Percentiles rank a stretch among this genome's conserved stretches.
phyloP scores from a whole-genome alignment of 2,113 vertebrate genomes.

The Urocitellus parryii region DNA sequence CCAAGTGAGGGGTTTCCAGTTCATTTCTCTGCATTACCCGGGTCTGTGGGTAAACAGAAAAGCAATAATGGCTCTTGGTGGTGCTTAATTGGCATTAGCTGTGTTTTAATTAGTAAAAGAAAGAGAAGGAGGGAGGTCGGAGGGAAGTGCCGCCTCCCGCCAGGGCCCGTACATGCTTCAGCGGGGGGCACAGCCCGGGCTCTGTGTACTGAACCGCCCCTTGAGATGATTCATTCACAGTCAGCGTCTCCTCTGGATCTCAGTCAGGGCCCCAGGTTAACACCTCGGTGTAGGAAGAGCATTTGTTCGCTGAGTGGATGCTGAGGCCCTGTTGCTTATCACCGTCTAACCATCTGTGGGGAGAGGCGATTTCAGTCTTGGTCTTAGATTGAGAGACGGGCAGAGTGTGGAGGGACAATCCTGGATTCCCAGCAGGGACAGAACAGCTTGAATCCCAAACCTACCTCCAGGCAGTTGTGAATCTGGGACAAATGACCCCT shows the following conservation, averaged over 20 bases:
- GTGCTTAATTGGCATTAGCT: constrained; percentile 53
- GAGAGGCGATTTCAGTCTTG: not conserved
- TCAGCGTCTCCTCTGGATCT: not conserved
- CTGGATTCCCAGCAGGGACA: not conserved
- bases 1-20: not conserved
- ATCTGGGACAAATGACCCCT: fast-evolving
- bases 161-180: not conserved
- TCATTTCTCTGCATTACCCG: constrained; percentile 14
- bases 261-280: not conserved
- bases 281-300: not conserved
- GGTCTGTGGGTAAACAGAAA: constrained; percentile 54
- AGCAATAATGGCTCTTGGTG: not conserved
- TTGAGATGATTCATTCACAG: not conserved
- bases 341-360: fast-evolving
- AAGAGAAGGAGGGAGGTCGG: not conserved
- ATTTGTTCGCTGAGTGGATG: fast-evolving
- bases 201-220: fast-evolving
- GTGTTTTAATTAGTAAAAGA: constrained; percentile 69
- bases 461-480: fast-evolving
- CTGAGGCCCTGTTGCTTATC: fast-evolving
- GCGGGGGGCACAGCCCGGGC: fast-evolving
- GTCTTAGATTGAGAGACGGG: not conserved
- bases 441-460: not conserved
- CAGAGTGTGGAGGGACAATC: fast-evolving
- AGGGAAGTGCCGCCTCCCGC: not conserved